phyloP scores from a whole-genome alignment of 2,113 vertebrate genomes.

The Syngnathus scovelli region DNA sequence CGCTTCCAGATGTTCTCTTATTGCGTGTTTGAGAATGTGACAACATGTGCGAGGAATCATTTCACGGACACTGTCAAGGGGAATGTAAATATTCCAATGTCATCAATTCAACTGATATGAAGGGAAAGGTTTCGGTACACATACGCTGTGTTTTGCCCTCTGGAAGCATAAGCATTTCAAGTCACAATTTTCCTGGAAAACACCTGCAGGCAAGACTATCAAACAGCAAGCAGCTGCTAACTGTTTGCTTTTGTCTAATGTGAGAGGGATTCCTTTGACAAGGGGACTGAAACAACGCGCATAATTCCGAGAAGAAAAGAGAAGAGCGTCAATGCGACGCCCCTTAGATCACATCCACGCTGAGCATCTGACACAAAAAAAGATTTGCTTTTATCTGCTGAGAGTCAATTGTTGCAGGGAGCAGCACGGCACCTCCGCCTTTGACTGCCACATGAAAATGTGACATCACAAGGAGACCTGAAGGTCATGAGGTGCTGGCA shows the following conservation, averaged over 20 bases:
- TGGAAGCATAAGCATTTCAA: conserved; percentile 16
- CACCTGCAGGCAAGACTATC: conserved; percentile 31
- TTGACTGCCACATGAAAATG: conserved; percentile 48
- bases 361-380: conserved; percentile 54
- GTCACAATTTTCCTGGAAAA: conserved; percentile 29
- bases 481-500: conserved; percentile 8
- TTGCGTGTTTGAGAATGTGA: conserved; percentile 18
- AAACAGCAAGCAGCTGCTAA: conserved; percentile 56
- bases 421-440: conserved; percentile 48
- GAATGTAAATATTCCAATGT: neutral
- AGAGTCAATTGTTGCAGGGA: conserved; percentile 52
- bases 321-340: conserved; percentile 35
- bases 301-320: conserved; percentile 42
- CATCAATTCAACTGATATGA: neutral
- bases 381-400: conserved; percentile 66
- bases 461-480: conserved; percentile 16
- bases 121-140: neutral
- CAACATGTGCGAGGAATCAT: conserved; percentile 18
- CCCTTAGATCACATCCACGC: conserved; percentile 58
- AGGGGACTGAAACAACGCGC: conserved; percentile 41
- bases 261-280: conserved; percentile 40
- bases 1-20: conserved; percentile 35
- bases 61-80: conserved; percentile 4
- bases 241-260: conserved; percentile 50
- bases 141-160: conserved; percentile 1